These are phyloP conservation scores for Labeo catla DNA, from an alignment of 2,113 vertebrate species.

Conservation along the genomic window DNA sequence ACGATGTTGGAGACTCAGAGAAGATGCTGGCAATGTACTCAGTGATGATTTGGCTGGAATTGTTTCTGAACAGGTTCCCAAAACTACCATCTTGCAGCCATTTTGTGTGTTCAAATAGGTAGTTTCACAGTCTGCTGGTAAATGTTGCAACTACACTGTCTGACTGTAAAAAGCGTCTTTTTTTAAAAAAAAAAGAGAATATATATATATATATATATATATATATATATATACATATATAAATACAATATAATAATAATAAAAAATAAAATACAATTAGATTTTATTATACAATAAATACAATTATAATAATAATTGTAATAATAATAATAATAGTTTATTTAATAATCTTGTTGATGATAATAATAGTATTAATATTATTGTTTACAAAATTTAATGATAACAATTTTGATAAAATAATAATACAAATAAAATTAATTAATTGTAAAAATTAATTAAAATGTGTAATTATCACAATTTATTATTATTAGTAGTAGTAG, in stretches of 20 bases:
- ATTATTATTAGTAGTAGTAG: no score
- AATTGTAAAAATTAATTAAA: no score
- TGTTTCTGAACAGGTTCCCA: background rate
- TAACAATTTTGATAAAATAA: no score
- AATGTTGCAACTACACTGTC: background rate
- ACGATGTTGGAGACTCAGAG: constrained; percentile 10
- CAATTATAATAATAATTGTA: background rate
- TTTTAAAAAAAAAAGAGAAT: no score
- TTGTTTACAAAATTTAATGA: no score
- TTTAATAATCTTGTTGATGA: background rate
- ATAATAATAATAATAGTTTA: background rate
- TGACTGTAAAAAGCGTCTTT: background rate
- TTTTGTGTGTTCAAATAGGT: background rate
- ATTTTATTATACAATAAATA: no score
- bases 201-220: no score
- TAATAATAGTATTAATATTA: background rate
- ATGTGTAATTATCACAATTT: no score
- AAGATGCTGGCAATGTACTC: constrained; percentile 15
- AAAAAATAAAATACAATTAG: no score
- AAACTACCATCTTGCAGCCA: background rate
- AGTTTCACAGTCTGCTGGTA: background rate
- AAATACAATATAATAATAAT: background rate
- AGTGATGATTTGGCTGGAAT: background rate
- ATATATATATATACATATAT: no score
- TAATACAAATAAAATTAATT: no score